Base-by-base conservation (phyloP, 2,113 vertebrate genomes). In the Craseonycteris thonglongyai region DNA sequence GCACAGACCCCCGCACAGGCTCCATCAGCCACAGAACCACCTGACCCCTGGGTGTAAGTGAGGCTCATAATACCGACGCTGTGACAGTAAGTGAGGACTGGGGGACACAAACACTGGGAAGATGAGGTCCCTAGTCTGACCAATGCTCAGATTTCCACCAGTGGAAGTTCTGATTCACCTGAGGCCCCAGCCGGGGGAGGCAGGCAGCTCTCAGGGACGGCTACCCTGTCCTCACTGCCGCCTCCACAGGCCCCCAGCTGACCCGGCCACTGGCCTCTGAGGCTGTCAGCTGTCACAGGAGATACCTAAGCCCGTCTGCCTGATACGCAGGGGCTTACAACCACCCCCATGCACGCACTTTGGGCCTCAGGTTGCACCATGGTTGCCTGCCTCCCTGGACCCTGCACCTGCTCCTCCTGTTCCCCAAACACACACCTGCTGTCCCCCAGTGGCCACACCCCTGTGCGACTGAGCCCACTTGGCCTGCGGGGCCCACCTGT, bases 61-160 rank as follows among this genome's bases (percentile, higher is more conserved):
- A 78, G 24, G 19, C 14, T 75, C 71, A 12, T 8, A 26, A 65
- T 6, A 65, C 28, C 2, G 47, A 68, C 18, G 3, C 22, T 75
- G 38, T 71, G 35, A 51, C 49, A 59, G 38, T 76, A 86, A 90
- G 56, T 66, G 51, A 91, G 15, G 4, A 83, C n/a, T 94, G 59
- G 14, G 30, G 86, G 88, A 90, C 66, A 69, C 2, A 74, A 91
- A 86, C 16, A 69, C 0, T 74, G 47, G 45, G 69, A 12, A 51
- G 33, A 15, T 28, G n/a, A n/a, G n/a, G n/a, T n/a, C n/a, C n/a
- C n/a, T n/a, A 68, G 26, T 76, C 78, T 78, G 40, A 63, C 30
- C 74, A 45, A 89, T 65, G 33, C 61, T 95, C 74, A 91, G 79
- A 65, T 84, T 74, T 88, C 56, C 85, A 90, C 21, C 30, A 93